phyloP scores from a whole-genome alignment of 2,797 vertebrate genomes.

The Chloroceryle inda region DNA sequence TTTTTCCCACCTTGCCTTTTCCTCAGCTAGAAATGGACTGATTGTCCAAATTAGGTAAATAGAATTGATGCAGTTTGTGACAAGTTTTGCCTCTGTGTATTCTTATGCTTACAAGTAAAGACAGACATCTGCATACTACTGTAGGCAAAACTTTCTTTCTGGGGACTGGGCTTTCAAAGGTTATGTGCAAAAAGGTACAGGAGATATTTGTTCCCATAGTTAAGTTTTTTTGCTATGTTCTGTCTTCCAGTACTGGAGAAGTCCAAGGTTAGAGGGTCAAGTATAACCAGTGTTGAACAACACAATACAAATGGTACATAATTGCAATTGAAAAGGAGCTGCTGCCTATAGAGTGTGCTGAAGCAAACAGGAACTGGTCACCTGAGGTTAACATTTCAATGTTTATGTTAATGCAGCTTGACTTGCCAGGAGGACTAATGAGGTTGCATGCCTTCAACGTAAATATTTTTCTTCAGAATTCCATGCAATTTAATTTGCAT shows the following conservation, averaged over 20 bases:
- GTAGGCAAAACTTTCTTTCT: background rate
- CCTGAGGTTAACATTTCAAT: background rate
- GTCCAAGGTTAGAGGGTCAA: background rate
- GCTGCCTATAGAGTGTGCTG: background rate
- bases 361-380: background rate
- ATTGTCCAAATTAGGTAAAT: background rate
- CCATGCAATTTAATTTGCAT: background rate
- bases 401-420: background rate
- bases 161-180: background rate
- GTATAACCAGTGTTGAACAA: background rate
- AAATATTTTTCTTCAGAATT: background rate
- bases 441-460: background rate
- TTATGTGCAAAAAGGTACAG: background rate
- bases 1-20: conserved; percentile 4
- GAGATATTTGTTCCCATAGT: background rate
- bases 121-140: background rate
- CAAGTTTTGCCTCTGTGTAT: background rate
- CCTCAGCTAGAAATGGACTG: conserved; percentile 5
- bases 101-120: background rate
- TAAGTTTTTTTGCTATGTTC: background rate
- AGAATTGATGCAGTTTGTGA: background rate
- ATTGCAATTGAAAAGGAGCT: background rate
- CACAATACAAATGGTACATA: background rate
- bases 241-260: background rate
- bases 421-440: background rate